These are phyloP conservation scores for Brenthis daphne DNA, from an alignment of 2,888 invertebrate species.

Conservation along the genomic window DNA sequence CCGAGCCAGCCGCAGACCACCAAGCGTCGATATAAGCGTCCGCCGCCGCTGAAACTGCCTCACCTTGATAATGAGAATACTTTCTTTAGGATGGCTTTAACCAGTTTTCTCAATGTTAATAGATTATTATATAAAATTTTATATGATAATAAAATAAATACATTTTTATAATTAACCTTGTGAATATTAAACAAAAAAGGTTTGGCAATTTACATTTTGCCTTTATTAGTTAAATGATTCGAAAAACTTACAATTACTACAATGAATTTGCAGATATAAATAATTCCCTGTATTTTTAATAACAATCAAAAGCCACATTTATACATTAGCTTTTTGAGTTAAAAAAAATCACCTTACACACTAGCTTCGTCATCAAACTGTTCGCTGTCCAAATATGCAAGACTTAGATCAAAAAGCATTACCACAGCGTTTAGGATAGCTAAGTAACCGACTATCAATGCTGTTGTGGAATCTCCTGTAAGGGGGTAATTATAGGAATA, in stretches of 20 bases:
- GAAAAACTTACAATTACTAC: no score
- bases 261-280: no score
- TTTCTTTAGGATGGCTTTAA: conserved; percentile 20
- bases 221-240: no score
- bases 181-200: background rate
- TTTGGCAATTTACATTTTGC: no score
- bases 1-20: conserved; percentile 69
- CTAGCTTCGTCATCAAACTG: conserved; percentile 71
- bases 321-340: background rate
- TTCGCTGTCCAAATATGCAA: conserved; percentile 75
- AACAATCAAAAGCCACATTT: conserved; percentile 1
- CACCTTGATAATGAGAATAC: conserved; percentile 50
- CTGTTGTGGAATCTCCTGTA: conserved; percentile 61
- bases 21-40: conserved; percentile 74
- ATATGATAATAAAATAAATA: background rate
- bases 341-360: conserved; percentile 51
- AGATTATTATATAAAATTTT: background rate
- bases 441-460: conserved; percentile 56
- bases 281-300: background rate
- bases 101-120: conserved; percentile 22
- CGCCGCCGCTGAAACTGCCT: conserved; percentile 67
- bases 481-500: conserved; percentile 49
- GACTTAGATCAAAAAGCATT: conserved; percentile 68
- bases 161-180: conserved; percentile 12
- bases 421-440: conserved; percentile 60